phyloP scores from a whole-genome alignment of 1,140 invertebrate species.

The Bombus haemorrhoidalis region DNA sequence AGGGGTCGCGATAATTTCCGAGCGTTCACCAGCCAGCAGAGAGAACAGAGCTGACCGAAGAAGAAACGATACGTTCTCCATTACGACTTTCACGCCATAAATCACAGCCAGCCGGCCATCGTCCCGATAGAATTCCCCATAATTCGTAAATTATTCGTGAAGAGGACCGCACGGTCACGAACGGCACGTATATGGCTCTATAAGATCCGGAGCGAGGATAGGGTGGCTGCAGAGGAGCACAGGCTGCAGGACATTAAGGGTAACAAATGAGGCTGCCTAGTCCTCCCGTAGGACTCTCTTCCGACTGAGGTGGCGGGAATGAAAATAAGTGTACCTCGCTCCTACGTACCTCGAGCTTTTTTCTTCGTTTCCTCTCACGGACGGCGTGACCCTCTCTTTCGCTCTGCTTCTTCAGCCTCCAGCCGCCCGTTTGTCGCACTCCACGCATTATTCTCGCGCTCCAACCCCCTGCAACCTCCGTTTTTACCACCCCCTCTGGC shows the following conservation, averaged over 20 bases:
- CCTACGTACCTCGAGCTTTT: constrained; percentile 57
- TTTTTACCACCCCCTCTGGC: constrained; percentile 22
- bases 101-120: constrained; percentile 57
- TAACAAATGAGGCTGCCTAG: constrained; percentile 78
- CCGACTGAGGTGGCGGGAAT: constrained; percentile 76
- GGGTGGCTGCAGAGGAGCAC: constrained; percentile 45
- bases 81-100: constrained; percentile 66
- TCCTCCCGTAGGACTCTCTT: constrained; percentile 78
- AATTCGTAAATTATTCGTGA: constrained; percentile 71
- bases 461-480: background rate
- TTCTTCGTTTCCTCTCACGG: constrained; percentile 61
- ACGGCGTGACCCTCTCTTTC: constrained; percentile 30
- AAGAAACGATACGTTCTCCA: constrained; percentile 67
- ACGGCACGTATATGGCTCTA: constrained; percentile 25
- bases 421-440: constrained; percentile 17
- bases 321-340: constrained; percentile 78
- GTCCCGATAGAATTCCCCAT: constrained; percentile 71
- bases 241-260: constrained; percentile 77
- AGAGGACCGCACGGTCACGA: constrained; percentile 22
- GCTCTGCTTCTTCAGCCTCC: constrained; percentile 40
- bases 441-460: constrained; percentile 37
- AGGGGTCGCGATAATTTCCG: constrained; percentile 42
- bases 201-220: constrained; percentile 64
- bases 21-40: background rate
- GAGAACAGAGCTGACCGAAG: constrained; percentile 40